Base-by-base conservation (phyloP, 2,113 vertebrate species). In the Baryphthengus martii region DNA sequence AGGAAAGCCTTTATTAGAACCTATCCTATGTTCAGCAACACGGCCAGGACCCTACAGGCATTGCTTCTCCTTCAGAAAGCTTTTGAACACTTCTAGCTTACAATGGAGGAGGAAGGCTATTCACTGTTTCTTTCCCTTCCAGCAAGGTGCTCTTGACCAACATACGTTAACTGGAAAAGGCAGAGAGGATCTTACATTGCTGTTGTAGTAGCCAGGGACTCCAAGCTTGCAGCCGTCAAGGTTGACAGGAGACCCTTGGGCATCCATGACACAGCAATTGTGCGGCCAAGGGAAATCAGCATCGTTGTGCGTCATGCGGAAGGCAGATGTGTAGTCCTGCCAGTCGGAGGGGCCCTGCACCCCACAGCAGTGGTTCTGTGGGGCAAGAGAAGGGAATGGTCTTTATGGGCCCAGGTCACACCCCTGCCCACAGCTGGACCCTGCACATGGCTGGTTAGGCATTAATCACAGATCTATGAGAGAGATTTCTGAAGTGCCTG, bases 241-340 rank as follows among this genome's bases (percentile, higher is more conserved):
- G 63, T 91, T 97, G 58, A 89, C 2, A 0, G 98, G 97, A 21
- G 89, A 58, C 24, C 95, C 94, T 12, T 86, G 89, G 17, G 16
- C 58, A 83, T 96, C 56, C 96, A 98, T 85, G 17, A 96, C 95
- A 20, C 98, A 98, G 94, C 98, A 98, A 4, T 96, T 95, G 29
- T 6, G 97, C 2, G 98, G 98, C 98, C 98, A 98, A 66, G 98
- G 98, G 52, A 90, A 98, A 84, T 98, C 98, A 0, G 98, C 97
- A 0, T 98, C 98, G 0, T 3, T 96, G 50, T 98, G 91, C 1
- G 12, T 45, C 1, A 0, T 0, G 16, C 98, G 96, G 96, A 98
- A 98, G 33, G 85, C 83, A 0, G 98, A 98, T 0, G 15, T 95
- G 66, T 98, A 98, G 2, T 91, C 20, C 94, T 98, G 98, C 98